phyloP scores from a whole-genome alignment of 37 sponge, comb jelly and placozoan genomes.

The Diacarnus erythraeanus region DNA sequence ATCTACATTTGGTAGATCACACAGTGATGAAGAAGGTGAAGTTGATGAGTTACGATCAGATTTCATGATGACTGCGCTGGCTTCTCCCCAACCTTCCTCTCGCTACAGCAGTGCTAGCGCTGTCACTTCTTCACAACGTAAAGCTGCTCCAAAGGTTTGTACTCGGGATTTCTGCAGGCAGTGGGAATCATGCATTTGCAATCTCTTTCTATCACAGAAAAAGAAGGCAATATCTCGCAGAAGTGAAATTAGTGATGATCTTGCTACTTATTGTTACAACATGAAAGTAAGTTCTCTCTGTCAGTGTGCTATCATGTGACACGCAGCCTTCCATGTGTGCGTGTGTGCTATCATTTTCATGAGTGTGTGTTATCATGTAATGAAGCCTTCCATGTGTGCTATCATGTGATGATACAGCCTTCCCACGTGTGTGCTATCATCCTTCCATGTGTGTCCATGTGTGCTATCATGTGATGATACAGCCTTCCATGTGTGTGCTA shows the following conservation, averaged over 20 bases:
- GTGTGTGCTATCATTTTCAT: background rate
- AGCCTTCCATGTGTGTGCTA: no score
- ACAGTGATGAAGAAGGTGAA: slow-evolving; percentile 62
- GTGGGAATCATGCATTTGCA: background rate
- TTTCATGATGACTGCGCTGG: slow-evolving; percentile 27
- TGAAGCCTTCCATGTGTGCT: no score
- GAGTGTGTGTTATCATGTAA: no score
- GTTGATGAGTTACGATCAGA: background rate
- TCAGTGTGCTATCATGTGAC: background rate
- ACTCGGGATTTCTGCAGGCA: no score
- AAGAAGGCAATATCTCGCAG: slow-evolving; percentile 54
- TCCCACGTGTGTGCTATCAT: no score
- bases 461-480: no score
- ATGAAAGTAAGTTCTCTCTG: slow-evolving; percentile 35
- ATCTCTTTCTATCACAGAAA: slow-evolving; percentile 8
- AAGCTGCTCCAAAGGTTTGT: slow-evolving; percentile 2
- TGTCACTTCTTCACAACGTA: background rate
- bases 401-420: no score
- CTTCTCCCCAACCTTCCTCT: background rate
- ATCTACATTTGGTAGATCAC: slow-evolving; percentile 5
- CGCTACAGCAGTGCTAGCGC: background rate
- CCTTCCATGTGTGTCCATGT: no score
- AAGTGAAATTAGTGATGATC: slow-evolving; percentile 43
- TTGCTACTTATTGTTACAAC: slow-evolving; percentile 48
- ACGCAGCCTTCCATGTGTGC: background rate